These are phyloP conservation scores for Trissolcus japonicus DNA, from an alignment of 2,888 invertebrate genomes.

Conservation along the genomic window DNA sequence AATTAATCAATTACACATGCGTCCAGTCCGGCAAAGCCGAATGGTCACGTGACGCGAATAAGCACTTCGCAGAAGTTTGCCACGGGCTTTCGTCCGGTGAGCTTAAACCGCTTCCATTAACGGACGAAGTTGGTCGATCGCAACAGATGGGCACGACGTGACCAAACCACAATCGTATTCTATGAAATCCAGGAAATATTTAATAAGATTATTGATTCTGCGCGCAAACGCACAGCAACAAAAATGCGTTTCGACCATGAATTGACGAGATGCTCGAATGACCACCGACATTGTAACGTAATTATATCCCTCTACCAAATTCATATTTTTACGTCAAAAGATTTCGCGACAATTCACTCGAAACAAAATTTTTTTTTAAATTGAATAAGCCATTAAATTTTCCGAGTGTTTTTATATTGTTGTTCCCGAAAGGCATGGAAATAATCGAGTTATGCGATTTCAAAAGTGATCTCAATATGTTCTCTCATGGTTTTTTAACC, in stretches of 20 bases:
- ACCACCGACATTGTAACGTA: slow-evolving; percentile 58
- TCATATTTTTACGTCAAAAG: slow-evolving; percentile 26
- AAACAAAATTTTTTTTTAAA: not conserved
- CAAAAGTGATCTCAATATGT: slow-evolving; percentile 9
- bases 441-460: slow-evolving; percentile 21
- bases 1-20: slow-evolving; percentile 67
- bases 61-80: slow-evolving; percentile 56
- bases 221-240: slow-evolving; percentile 60
- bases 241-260: slow-evolving; percentile 65
- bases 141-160: slow-evolving; percentile 73
- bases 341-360: slow-evolving; percentile 10
- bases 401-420: no score
- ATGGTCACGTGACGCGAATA: slow-evolving; percentile 54
- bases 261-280: slow-evolving; percentile 65
- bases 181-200: slow-evolving; percentile 72
- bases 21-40: slow-evolving; percentile 53
- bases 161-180: slow-evolving; percentile 68
- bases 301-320: slow-evolving; percentile 33
- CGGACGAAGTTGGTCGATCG: slow-evolving; percentile 71
- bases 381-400: no score
- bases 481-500: slow-evolving; percentile 5
- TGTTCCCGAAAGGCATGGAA: not conserved
- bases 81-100: slow-evolving; percentile 56
- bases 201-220: slow-evolving; percentile 72
- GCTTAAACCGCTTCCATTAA: slow-evolving; percentile 70